Base-by-base conservation (phyloP, 1,140 invertebrate species). In the Pogonomyrmex californicus region DNA sequence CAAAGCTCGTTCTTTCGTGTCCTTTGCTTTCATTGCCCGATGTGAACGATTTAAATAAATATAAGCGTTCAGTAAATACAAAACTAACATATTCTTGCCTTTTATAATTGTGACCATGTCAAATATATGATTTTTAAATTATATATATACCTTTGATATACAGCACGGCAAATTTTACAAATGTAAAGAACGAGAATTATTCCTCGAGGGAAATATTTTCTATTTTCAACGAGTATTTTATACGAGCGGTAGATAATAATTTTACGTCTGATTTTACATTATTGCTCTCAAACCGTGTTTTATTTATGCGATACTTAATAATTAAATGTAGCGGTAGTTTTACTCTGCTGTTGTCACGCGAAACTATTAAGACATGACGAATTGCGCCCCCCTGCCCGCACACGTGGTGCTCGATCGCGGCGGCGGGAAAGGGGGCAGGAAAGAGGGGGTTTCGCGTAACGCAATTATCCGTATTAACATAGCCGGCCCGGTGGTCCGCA, bases 391-490 rank as follows among this genome's bases (percentile, higher is more conserved):
- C 41, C 51, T 82, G 79, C 30, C 54, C 54, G 68, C 79, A 83
- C 79, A 83, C 79, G 79, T 83, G 54, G 79, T 54, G 10, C 54
- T 14, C 38, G 54, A 82, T 71, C 44, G 79, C 79, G 68, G 33
- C 5, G n/a, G 23, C 36, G 17, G 38, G 38, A 33, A 54, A 41
- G n/a, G 49, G 7, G 44, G n/a, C 23, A 51, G 41, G 30, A n/a
- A 56, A 66, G 14, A 30, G 68, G 38, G 51, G 62, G 76, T 75
- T 86, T 89, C 86, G 73, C 86, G 81, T 89, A 91, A 91, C 86
- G 88, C 89, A 91, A 91, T 91, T 91, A 91, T 91, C 87, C 83
- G 86, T 91, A 91, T 91, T 91, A 91, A 91, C 89, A 91, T 91
- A 88, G 87, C 89, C n/a, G 77, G 60, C 88, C 76, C 65, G 91